Percentiles rank a stretch among this genome's conserved stretches.
phyloP scores from a whole-genome alignment of 2,797 vertebrate species.

The Cottoperca gobio region DNA sequence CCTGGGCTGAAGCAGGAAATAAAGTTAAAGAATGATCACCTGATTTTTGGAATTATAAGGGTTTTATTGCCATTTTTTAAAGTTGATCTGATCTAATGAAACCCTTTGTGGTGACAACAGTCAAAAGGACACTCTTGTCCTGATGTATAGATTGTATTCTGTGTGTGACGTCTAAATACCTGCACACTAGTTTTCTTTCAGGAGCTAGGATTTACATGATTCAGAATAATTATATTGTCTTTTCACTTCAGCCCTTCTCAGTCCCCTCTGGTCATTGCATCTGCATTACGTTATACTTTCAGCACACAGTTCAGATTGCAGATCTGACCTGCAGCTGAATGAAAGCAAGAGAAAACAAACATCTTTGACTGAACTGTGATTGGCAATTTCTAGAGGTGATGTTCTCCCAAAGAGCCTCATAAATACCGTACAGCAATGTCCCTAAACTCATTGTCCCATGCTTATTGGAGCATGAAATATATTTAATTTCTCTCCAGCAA shows the following conservation, averaged over 20 bases:
- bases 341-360: background rate
- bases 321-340: constrained; percentile 1
- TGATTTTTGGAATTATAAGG: background rate
- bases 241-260: background rate
- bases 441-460: constrained; percentile 66
- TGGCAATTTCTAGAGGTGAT: background rate
- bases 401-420: constrained; percentile 31
- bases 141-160: background rate
- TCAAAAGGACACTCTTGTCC: background rate
- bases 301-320: background rate
- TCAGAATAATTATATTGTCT: background rate
- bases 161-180: background rate
- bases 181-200: background rate
- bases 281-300: background rate
- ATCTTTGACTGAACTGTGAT: background rate
- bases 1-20: background rate
- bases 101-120: background rate
- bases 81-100: background rate
- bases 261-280: background rate
- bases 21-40: background rate
- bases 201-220: background rate
- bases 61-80: background rate
- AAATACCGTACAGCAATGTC: constrained; percentile 39
- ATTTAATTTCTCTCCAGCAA: constrained; percentile 73
- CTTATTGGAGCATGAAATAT: constrained; percentile 68